Base-by-base conservation (phyloP, 2,888 invertebrate species). In the Strigamia maritima region DNA sequence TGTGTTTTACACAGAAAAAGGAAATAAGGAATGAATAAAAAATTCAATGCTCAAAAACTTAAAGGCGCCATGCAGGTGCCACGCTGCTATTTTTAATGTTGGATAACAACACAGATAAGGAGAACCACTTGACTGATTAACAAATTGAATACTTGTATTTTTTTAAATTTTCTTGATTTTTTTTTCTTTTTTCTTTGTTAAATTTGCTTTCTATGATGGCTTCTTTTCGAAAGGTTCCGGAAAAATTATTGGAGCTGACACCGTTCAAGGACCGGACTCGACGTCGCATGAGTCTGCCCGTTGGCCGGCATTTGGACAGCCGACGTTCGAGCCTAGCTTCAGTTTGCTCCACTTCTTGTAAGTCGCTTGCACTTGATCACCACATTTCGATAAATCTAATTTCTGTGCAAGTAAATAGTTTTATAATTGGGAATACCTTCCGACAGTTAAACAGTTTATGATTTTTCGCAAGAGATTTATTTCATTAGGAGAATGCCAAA, bases 311-410 rank as follows among this genome's bases (percentile, higher is more conserved):
- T 81, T 60, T 77, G 77, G 81, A 81, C 79, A 77, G 77, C 75
- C 80, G 85, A 70, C 84, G 85, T 28, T 84, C 84, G 77, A 85
- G 84, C 75, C 81, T 84, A 81, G 83, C 84, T 76, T 85, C 85
- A 75, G 82, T 84, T 80, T 83, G 84, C 82, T 85, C 85, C 77
- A 84, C 84, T 80, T 84, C 84, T 75, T 85, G 85, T 85, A 84
- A 83, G 84, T 82, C 49, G 49, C 79, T 28, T 7, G 24, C n/a
- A n/a, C n/a, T n/a, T n/a, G n/a, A n/a, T n/a, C n/a, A n/a, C n/a
- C n/a, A n/a, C n/a, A n/a, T n/a, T n/a, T n/a, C n/a, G n/a, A n/a
- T n/a, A n/a, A n/a, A n/a, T n/a, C n/a, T n/a, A n/a, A n/a, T n/a
- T n/a, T n/a, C n/a, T n/a, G n/a, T n/a, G n/a, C n/a, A n/a, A n/a